Conservation (phyloP, 1,140 invertebrate species). For the Leptinotarsa defecta region DNA sequence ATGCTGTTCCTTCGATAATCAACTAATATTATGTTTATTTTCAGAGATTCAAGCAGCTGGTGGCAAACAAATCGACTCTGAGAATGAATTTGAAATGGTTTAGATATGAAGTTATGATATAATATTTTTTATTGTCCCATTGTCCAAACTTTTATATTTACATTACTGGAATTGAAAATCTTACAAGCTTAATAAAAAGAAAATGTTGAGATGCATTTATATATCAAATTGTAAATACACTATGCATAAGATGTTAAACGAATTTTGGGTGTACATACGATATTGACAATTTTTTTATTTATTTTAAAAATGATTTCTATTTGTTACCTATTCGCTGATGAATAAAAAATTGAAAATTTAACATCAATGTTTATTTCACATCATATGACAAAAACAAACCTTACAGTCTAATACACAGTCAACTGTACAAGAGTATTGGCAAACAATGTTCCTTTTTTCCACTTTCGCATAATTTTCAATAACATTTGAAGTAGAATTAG, state of each 20-base stretch:
- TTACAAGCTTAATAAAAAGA: neutral
- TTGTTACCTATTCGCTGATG: conserved; percentile 20
- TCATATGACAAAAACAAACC: conserved; percentile 32
- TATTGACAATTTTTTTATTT: conserved; percentile 15
- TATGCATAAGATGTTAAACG: neutral
- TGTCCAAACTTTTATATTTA: neutral
- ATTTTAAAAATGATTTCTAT: conserved; percentile 7
- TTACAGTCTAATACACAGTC: conserved; percentile 27
- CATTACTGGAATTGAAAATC: neutral
- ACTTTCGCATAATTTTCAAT: no score
- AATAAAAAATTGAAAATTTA: conserved; percentile 21
- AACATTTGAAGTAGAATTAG: no score
- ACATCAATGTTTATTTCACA: conserved; percentile 29
- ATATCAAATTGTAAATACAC: conserved; percentile 16
- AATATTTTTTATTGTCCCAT: neutral
- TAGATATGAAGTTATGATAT: conserved; percentile 9
- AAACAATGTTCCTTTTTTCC: neutral
- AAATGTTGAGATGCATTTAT: conserved; percentile 13
- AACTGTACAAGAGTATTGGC: neutral
- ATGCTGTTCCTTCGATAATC: no score
- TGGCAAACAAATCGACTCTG: conserved; percentile 26
- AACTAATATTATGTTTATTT: conserved; percentile 13
- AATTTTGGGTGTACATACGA: conserved; percentile 7
- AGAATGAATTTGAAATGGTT: conserved; percentile 36
- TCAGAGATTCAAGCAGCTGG: conserved; percentile 14